Conservation (phyloP, 1,140 invertebrate genomes). For the Bombus haemorrhoidalis region DNA sequence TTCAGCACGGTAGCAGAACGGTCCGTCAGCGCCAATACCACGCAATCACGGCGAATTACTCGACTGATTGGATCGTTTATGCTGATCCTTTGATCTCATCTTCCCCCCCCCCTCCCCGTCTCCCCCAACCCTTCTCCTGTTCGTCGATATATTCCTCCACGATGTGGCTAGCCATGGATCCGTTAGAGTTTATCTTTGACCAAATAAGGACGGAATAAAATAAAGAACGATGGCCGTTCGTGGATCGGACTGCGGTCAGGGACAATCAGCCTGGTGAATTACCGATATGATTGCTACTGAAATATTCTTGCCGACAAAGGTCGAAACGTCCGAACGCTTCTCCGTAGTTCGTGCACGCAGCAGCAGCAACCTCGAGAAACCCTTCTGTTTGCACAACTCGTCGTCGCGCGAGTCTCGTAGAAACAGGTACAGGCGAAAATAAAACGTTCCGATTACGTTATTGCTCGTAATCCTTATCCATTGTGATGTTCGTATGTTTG, state of each 20-base stretch:
- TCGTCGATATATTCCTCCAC: constrained; percentile 4
- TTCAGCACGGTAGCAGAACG: constrained; percentile 66
- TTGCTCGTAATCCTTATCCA: background rate
- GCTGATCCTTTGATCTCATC: constrained; percentile 80
- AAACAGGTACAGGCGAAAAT: background rate
- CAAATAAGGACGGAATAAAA: constrained; percentile 81
- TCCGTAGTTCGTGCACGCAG: constrained; percentile 12
- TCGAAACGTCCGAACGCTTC: constrained; percentile 37
- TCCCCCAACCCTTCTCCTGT: too few relatives aligned
- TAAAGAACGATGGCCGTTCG: constrained; percentile 74
- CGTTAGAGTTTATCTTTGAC: constrained; percentile 81
- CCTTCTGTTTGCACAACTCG: constrained; percentile 55
- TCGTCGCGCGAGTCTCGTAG: background rate
- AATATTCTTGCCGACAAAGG: constrained; percentile 81
- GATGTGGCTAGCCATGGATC: constrained; percentile 38
- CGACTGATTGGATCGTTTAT: constrained; percentile 83
- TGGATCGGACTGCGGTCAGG: constrained; percentile 80
- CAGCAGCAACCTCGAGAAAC: background rate
- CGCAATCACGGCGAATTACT: constrained; percentile 82
- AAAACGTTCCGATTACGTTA: background rate
- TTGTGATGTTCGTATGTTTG: background rate
- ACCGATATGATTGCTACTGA: constrained; percentile 83
- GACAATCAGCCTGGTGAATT: constrained; percentile 81
- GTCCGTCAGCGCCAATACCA: constrained; percentile 59
- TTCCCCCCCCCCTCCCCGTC: constrained; percentile 51